Evolutionary conservation across 2,888 invertebrate species (phyloP), one percentile per base, ranked within the genome.

Genomic region (Leucophenga montana): DNA sequence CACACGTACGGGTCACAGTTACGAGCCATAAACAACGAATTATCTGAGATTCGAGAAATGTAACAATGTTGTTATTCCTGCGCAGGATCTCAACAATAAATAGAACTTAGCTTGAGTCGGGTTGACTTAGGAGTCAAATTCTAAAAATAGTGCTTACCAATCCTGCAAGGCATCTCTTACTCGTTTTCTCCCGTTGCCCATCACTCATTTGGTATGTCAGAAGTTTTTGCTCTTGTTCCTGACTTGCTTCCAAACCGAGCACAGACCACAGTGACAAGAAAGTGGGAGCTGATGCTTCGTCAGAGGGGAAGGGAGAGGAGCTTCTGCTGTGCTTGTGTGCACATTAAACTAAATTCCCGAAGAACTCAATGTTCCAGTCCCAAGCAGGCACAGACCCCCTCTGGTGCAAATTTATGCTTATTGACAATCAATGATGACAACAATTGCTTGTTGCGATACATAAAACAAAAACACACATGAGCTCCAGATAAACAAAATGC

Each of bases 381-480:
- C 8, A 39, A 39, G 66, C 20, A 64, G 22, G 59, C 54, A 46
- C 20, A 48, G 78, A 80, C 82, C 85, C 86, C 85, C 85, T 83
- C 84, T 77, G 83, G 85, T 80, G 85, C 83, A 86, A 85, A 85
- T 86, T 86, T 85, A 85, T 85, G 86, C 85, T 86, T 86, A 86
- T 86, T 85, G 83, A 83, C 85, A 86, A 86, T 86, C 86, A 85
- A 85, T 86, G 85, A 85, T 85, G 86, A 85, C 86, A 85, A 85
- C 84, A 85, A 85, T 85, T 85, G 85, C 83, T 84, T 83, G 84
- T 84, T 80, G 82, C 82, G 80, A 68, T 76, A 78, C 75, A 75
- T 54, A 39, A 56, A 46, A 64, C 44, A 64, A 64, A 64, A 62
- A 57, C 53, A 20, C 14, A 46, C 46, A 66, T 20, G 48, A 16